Percentiles rank a stretch among this genome's conserved stretches.
These are phyloP conservation scores for Paratrypauchen microcephalus DNA, from an alignment of 2,797 vertebrate species.

Conservation along the genomic window DNA sequence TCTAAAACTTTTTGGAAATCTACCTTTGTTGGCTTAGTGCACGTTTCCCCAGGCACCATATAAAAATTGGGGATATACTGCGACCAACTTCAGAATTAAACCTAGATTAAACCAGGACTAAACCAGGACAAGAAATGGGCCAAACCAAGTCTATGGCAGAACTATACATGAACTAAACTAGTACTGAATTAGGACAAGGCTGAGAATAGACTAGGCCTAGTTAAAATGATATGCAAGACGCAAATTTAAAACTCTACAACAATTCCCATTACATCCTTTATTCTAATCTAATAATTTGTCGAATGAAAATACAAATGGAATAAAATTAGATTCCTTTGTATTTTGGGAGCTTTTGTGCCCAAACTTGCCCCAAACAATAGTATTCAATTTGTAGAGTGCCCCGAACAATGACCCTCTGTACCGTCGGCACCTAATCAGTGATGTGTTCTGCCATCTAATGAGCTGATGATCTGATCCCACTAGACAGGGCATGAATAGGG, in stretches of 20 bases:
- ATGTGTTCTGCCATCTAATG: conserved; percentile 8
- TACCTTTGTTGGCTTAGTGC: too few species aligned
- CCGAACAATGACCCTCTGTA: conserved; percentile 12
- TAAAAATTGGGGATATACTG: too few species aligned
- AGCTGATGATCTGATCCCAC: conserved; percentile 1
- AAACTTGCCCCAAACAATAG: conserved; percentile 10
- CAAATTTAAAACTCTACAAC: background rate
- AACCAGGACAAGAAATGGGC: background rate
- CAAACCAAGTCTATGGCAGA: background rate
- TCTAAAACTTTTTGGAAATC: too few species aligned
- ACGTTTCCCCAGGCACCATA: too few species aligned
- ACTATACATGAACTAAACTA: background rate
- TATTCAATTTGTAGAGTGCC: conserved; percentile 4
- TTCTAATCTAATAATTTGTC: background rate
- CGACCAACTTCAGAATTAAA: background rate
- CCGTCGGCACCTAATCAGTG: conserved; percentile 3
- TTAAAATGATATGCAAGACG: background rate
- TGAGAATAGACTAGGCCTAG: background rate
- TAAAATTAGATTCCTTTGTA: background rate
- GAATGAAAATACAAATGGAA: background rate
- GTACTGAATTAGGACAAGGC: background rate
- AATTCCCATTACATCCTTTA: background rate
- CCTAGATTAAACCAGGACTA: background rate
- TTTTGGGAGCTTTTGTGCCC: conserved; percentile 7
- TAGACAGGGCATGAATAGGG: conserved; percentile 2